phyloP scores from a whole-genome alignment of 2,888 invertebrate species.

The Trichopria drosophilae region DNA sequence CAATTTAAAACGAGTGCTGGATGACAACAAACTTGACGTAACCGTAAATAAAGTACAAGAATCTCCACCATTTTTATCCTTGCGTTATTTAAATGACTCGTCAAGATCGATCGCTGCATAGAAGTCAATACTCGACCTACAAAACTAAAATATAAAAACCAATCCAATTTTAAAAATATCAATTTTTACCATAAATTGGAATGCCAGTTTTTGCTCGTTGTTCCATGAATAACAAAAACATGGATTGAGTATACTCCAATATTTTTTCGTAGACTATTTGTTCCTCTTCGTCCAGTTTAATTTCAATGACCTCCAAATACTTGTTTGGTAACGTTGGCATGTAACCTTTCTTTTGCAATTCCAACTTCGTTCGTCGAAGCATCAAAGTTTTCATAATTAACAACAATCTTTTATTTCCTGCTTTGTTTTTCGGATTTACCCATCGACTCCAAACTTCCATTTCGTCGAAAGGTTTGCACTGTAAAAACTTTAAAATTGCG shows the following conservation, averaged over 20 bases:
- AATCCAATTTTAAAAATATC: too few relatives aligned
- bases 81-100: too few relatives aligned
- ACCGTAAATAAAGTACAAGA: constrained; percentile 19
- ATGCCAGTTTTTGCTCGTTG: too few relatives aligned
- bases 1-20: constrained; percentile 15
- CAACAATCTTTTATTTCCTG: constrained; percentile 6
- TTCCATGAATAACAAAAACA: constrained; percentile 18
- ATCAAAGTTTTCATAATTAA: constrained; percentile 18
- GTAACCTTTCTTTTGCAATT: constrained; percentile 8
- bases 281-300: constrained; percentile 18
- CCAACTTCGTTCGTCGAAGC: constrained; percentile 22
- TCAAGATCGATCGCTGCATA: too few relatives aligned
- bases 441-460: constrained; percentile 8
- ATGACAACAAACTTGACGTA: constrained; percentile 29
- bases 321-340: constrained; percentile 17
- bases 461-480: constrained; percentile 22
- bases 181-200: too few relatives aligned
- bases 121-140: too few relatives aligned
- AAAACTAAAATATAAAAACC: too few relatives aligned
- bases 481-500: constrained; percentile 19
- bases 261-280: constrained; percentile 20
- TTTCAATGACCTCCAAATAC: neutral
- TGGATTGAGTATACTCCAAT: constrained; percentile 10
- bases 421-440: neutral
- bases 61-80: too few relatives aligned